Evolutionary conservation across 2,797 vertebrate genomes (phyloP).

Genomic region (Paramormyrops hopkinsi): DNA sequence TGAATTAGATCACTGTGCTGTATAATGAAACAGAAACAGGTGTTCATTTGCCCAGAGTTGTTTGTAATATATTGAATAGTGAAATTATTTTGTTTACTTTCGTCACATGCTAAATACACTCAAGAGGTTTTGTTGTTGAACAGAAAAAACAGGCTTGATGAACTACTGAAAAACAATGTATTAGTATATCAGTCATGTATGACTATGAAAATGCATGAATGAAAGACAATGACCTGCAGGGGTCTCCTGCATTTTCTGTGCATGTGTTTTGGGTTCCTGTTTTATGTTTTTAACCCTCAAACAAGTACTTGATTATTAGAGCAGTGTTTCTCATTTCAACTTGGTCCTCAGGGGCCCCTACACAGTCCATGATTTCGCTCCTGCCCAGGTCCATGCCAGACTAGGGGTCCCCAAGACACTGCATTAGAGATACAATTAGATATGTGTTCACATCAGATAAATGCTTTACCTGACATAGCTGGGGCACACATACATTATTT

Average conservation of each 20-base stretch:
- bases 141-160: neutral
- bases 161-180: neutral
- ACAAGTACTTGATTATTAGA: neutral
- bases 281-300: neutral
- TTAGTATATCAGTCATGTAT: neutral
- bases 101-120: conserved; percentile 71
- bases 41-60: conserved; percentile 26
- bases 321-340: neutral
- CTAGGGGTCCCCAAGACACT: neutral
- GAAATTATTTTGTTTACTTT: conserved; percentile 63
- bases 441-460: neutral
- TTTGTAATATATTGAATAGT: conserved; percentile 53
- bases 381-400: neutral
- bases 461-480: neutral
- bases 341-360: neutral
- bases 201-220: neutral
- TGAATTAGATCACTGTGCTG: neutral
- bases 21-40: neutral
- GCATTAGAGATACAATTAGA: neutral
- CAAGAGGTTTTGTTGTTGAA: conserved; percentile 40
- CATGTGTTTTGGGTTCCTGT: neutral
- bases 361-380: neutral
- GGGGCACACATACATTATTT: neutral
- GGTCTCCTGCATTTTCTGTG: neutral
- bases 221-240: neutral